Evolutionary conservation across 1,140 invertebrate species (phyloP), one percentile per base, ranked within the genome.

Genomic region (Plodia interpunctella): DNA sequence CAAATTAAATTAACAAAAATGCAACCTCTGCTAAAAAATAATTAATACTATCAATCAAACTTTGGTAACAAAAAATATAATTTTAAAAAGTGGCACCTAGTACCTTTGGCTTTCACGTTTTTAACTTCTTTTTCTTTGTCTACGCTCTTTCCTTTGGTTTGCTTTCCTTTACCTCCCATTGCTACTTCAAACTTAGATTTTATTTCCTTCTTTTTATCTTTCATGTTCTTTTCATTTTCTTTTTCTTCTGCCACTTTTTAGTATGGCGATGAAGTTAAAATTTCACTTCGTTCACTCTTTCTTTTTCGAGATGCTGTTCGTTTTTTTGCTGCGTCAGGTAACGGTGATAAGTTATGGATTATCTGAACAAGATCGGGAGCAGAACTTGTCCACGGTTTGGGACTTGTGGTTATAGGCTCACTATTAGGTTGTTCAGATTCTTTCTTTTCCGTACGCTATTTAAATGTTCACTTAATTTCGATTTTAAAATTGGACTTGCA

Each of bases 181-280:
- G 28, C 28, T 64, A 25, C 19, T 53, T 57, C 13, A 53, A 59
- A 56, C 35, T 64, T 64, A 51, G 35, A 44, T 60, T 21, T 20
- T 28, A 64, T 53, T 64, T 50, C 52, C 56, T 28, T 28, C 28
- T 59, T 53, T 60, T 59, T 57, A 49, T 57, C 15, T 56, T 38
- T 64, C 32, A 49, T 25, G 38, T 63, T 60, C 19, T 62, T 63
- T 63, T 60, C 56, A 56, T 57, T 59, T 62, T 68, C 60, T 63
- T 63, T 62, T 57, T 67, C 59, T 63, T 61, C 52, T 38, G 44
- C 52, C 15, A 11, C 13, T 19, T 30, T 60, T 68, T 71, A 65
- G 35, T 65, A 68, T 19, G 65, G 65, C 21, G 65, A 68, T 57
- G 55, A 59, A 50, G 61, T 71, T 60, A 68, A 62, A 60, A 71